These are phyloP conservation scores for Odobenus rosmarus DNA, from an alignment of 2,113 vertebrate genomes.

Conservation along the genomic window DNA sequence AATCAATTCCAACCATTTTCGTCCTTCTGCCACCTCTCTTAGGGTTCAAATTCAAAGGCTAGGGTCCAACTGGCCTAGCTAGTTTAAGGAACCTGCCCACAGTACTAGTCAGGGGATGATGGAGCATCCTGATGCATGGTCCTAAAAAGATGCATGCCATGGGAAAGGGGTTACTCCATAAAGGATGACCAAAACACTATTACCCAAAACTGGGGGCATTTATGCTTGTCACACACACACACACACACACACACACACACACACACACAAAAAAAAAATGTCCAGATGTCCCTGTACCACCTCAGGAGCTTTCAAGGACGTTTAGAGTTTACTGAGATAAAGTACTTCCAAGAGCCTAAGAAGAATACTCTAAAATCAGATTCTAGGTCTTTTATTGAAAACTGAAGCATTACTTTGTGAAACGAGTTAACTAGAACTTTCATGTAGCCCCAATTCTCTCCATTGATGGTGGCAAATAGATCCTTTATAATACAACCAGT, in stretches of 20 bases:
- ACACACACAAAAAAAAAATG: not conserved
- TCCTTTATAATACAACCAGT: not conserved
- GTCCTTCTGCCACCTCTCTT: not conserved
- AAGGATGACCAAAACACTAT: not conserved
- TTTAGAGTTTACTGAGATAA: not conserved
- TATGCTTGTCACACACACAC: not conserved
- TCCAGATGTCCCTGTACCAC: not conserved
- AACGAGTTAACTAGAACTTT: not conserved
- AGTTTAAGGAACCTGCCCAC: not conserved
- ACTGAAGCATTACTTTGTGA: conserved; percentile 8
- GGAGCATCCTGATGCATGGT: not conserved
- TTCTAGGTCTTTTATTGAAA: not conserved
- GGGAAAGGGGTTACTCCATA: not conserved
- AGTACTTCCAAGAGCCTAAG: not conserved
- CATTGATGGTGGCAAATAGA: not conserved
- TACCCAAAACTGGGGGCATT: not conserved
- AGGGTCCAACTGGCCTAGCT: not conserved
- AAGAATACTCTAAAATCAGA: conserved; percentile 23
- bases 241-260: not conserved
- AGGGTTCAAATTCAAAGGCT: not conserved
- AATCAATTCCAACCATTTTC: not conserved
- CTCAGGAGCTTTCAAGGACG: not conserved
- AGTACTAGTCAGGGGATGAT: not conserved
- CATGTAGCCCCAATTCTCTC: not conserved
- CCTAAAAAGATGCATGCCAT: not conserved